These are phyloP conservation scores for Phymorhynchus buccinoides DNA, from an alignment of 1,140 invertebrate species.

Conservation along the genomic window DNA sequence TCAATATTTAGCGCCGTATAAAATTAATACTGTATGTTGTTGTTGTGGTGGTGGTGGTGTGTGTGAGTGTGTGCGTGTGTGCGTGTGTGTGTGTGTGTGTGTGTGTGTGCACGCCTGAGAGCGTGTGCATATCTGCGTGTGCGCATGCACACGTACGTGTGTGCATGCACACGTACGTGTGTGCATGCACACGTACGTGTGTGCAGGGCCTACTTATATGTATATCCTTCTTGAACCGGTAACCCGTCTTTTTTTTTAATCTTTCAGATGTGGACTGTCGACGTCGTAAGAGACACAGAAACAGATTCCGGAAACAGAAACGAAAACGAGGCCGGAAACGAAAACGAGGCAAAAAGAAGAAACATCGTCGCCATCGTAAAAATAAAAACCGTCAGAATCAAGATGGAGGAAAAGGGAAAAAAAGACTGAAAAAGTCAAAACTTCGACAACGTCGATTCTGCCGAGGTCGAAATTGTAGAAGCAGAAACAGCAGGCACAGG, in stretches of 20 bases:
- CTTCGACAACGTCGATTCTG: slow-evolving; percentile 25
- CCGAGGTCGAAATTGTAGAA: slow-evolving; percentile 22
- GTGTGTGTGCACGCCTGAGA: too few species aligned
- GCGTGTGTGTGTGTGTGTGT: too few species aligned
- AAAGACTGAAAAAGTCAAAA: slow-evolving; percentile 23
- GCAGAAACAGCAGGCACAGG: not conserved
- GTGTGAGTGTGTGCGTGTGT: too few species aligned
- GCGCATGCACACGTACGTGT: too few species aligned
- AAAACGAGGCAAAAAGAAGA: slow-evolving; percentile 27
- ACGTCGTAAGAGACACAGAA: slow-evolving; percentile 30
- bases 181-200: too few species aligned
- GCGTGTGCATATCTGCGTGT: too few species aligned
- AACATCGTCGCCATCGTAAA: not conserved
- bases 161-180: too few species aligned
- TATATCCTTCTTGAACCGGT: too few species aligned
- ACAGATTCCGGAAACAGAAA: slow-evolving; percentile 37
- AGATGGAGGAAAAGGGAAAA: not conserved
- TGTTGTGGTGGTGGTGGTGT: too few species aligned
- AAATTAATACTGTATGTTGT: too few species aligned
- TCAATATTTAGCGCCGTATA: too few species aligned
- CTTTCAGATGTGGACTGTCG: slow-evolving; percentile 34
- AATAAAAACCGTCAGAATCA: not conserved
- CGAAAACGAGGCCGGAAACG: slow-evolving; percentile 31
- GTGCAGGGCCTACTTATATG: too few species aligned
- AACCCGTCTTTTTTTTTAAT: slow-evolving; percentile 1